phyloP scores from a whole-genome alignment of 2,888 invertebrate species.

The Apotomis turbidana region DNA sequence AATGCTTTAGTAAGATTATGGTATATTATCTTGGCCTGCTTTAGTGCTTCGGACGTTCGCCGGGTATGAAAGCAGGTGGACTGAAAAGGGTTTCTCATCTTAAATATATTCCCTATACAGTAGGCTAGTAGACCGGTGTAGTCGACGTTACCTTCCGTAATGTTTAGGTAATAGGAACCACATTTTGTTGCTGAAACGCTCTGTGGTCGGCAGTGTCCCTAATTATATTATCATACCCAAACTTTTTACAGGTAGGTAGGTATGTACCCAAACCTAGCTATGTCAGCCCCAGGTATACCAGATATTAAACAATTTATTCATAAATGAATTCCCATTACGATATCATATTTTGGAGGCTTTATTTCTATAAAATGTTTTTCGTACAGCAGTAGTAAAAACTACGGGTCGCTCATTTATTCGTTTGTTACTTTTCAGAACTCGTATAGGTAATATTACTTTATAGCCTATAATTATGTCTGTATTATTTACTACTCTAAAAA shows the following conservation, averaged over 20 bases:
- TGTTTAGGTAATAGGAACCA: slow-evolving; percentile 26
- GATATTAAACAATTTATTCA: too few relatives aligned
- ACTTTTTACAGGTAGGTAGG: background rate
- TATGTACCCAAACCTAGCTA: background rate
- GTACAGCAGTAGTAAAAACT: too few relatives aligned
- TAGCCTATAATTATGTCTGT: too few relatives aligned
- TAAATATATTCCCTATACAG: slow-evolving; percentile 27
- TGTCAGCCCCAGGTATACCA: background rate
- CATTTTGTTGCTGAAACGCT: slow-evolving; percentile 5
- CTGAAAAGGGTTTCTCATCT: slow-evolving; percentile 42
- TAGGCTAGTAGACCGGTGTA: slow-evolving; percentile 21
- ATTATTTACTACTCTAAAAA: too few relatives aligned
- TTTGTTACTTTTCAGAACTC: too few relatives aligned
- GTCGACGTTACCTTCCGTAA: slow-evolving; percentile 33
- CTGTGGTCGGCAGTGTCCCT: background rate
- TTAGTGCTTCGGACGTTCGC: slow-evolving; percentile 28
- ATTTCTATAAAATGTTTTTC: too few relatives aligned
- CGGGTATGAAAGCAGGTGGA: slow-evolving; percentile 38
- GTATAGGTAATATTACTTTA: too few relatives aligned
- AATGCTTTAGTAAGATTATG: slow-evolving; percentile 73
- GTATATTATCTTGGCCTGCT: slow-evolving; percentile 46
- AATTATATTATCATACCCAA: slow-evolving; percentile 22
- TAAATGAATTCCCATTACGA: too few relatives aligned
- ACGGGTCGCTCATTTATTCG: too few relatives aligned
- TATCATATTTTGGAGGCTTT: too few relatives aligned